Evolutionary conservation across 2,797 vertebrate species (phyloP), one percentile per base, ranked within the genome.

Genomic region (Delichon dasypus): DNA sequence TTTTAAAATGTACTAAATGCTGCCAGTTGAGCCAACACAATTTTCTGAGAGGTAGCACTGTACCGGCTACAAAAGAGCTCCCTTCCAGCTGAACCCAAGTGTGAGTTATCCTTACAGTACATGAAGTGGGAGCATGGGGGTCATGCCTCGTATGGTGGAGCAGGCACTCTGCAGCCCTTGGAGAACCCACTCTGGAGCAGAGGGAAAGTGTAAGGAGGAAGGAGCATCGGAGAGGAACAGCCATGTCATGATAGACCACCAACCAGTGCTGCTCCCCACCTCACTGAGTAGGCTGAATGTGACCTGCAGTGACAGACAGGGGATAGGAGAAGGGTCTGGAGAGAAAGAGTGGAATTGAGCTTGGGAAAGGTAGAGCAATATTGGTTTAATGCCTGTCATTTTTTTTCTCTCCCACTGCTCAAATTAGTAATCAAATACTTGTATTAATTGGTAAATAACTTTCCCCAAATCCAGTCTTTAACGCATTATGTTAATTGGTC

Each of bases 331-430:
- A 8, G 11, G 5, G 8, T 50, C 30, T 42, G 36, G 20, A 50
- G 36, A 0, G 0, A 68, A 40, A 29, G 25, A 23, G 30, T 68
- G 20, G 26, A 58, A 16, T 3, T 65, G 12, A 77, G 11, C 19
- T 30, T 74, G 30, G 19, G 38, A 70, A 66, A 61, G 8, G 7
- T 3, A 58, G 19, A 57, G 6, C 5, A 0, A 3, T 36, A n/a
- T 7, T 65, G 18, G 3, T 48, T 85, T 66, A 11, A 25, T 8
- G 2, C 17, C 13, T 62, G 20, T 16, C 16, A 38, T 38, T 34
- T 50, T 66, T 75, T 82, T 23, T 48, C 48, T 45, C 22, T 26
- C 7, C 21, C 10, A 19, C 38, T 68, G 30, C 26, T 26, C 8
- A 51, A 42, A 84, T 68, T 27, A 38, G 11, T 38, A 80, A 80